Percentiles rank a stretch among this genome's conserved stretches.
Conservation (phyloP, 2,888 invertebrate species). For the Clostera curtula region DNA sequence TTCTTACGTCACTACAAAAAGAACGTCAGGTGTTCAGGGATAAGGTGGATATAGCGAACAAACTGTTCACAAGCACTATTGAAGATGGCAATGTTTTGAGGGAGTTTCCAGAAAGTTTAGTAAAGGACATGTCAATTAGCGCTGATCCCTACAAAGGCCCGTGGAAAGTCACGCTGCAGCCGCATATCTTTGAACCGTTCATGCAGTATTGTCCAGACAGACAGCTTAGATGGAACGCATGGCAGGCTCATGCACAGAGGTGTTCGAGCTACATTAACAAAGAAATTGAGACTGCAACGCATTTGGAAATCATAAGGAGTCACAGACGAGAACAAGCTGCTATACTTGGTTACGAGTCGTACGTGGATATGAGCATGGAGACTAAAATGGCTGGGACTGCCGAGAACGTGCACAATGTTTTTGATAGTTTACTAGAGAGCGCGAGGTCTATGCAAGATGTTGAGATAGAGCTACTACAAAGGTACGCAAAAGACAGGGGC, state of each 20-base stretch:
- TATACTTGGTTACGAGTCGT: constrained; percentile 85
- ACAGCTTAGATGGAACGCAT: constrained; percentile 85
- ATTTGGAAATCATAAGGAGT: constrained; percentile 85
- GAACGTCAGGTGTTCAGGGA: constrained; percentile 78
- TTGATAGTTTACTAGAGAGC: constrained; percentile 78
- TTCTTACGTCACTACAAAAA: constrained; percentile 70
- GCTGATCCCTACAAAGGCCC: constrained; percentile 81
- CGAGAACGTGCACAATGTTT: constrained; percentile 81
- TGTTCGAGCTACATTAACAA: constrained; percentile 80
- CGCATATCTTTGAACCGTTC: constrained; percentile 82
- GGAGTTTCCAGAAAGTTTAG: constrained; percentile 82
- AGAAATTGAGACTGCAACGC: constrained; percentile 80
- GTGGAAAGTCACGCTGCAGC: constrained; percentile 87
- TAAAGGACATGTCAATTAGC: constrained; percentile 79
- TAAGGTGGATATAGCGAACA: constrained; percentile 79
- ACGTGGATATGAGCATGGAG: constrained; percentile 91
- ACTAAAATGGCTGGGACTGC: constrained; percentile 92
- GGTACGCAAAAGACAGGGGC: constrained; percentile 83
- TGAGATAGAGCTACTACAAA: constrained; percentile 81
- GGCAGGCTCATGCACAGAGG: constrained; percentile 85
- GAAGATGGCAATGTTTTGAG: constrained; percentile 78
- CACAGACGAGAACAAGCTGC: constrained; percentile 82
- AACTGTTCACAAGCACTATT: constrained; percentile 79
- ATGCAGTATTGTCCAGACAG: constrained; percentile 90
- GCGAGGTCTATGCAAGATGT: constrained; percentile 84